Percentiles rank a stretch among this genome's conserved stretches.
phyloP scores from a whole-genome alignment of 1,140 invertebrate genomes.

The Pachyrhynchus sulphureomaculatus region DNA sequence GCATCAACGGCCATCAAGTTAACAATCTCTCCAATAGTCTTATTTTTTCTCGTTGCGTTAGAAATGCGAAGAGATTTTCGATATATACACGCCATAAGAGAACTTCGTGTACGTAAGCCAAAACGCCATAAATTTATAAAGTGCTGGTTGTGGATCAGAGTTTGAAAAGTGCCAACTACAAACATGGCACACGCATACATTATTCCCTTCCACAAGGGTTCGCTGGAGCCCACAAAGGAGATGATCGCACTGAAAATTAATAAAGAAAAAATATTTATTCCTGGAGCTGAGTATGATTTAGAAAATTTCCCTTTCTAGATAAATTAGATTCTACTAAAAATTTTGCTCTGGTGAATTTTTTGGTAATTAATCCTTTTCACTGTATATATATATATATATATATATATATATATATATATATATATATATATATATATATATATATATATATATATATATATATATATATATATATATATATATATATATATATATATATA shows the following conservation, averaged over 20 bases:
- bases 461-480: too few relatives aligned
- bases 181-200: conserved; percentile 78
- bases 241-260: conserved; percentile 67
- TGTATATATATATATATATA: too few relatives aligned
- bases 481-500: too few relatives aligned
- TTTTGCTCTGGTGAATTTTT: too few relatives aligned
- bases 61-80: conserved; percentile 81
- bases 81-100: conserved; percentile 91
- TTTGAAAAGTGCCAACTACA: conserved; percentile 77
- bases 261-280: neutral
- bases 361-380: too few relatives aligned
- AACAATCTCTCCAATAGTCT: conserved; percentile 67
- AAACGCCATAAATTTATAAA: conserved; percentile 88
- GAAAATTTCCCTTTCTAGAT: too few relatives aligned
- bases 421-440: too few relatives aligned
- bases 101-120: conserved; percentile 86
- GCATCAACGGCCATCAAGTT: conserved; percentile 91
- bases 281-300: too few relatives aligned
- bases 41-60: conserved; percentile 74
- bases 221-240: conserved; percentile 61
- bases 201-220: conserved; percentile 82
- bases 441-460: too few relatives aligned
- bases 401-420: too few relatives aligned
- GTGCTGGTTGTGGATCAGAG: conserved; percentile 84
- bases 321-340: too few relatives aligned